Evolutionary conservation across 2,113 vertebrate species (phyloP).

Genomic region (Vulpes ferrilata): DNA sequence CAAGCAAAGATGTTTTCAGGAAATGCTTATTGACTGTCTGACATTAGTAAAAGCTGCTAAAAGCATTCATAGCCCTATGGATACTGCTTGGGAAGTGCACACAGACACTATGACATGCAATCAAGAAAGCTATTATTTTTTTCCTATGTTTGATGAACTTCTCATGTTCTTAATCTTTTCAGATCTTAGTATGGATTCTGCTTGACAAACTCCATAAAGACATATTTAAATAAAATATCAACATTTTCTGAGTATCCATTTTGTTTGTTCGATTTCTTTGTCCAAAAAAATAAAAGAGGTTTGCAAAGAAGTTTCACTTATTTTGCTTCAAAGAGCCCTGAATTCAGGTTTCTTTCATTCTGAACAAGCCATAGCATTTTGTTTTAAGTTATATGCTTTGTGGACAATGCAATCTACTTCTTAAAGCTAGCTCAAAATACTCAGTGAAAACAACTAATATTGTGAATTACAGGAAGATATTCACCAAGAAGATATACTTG

Average conservation of each 20-base stretch:
- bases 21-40: background rate
- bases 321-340: background rate
- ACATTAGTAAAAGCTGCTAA: background rate
- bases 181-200: background rate
- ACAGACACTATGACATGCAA: background rate
- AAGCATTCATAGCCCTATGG: background rate
- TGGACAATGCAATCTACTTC: background rate
- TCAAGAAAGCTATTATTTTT: background rate
- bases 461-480: background rate
- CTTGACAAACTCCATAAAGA: background rate
- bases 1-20: background rate
- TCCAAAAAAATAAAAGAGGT: background rate
- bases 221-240: constrained; percentile 10
- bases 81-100: background rate
- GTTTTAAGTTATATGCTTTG: background rate
- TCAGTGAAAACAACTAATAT: background rate
- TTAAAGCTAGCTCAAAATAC: background rate
- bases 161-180: background rate
- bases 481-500: background rate
- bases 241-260: background rate
- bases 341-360: background rate
- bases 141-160: background rate
- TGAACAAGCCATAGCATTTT: background rate
- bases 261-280: background rate
- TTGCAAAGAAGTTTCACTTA: background rate